These are phyloP conservation scores for Scophthalmus maximus DNA, from an alignment of 2,113 vertebrate genomes.

Conservation along the genomic window DNA sequence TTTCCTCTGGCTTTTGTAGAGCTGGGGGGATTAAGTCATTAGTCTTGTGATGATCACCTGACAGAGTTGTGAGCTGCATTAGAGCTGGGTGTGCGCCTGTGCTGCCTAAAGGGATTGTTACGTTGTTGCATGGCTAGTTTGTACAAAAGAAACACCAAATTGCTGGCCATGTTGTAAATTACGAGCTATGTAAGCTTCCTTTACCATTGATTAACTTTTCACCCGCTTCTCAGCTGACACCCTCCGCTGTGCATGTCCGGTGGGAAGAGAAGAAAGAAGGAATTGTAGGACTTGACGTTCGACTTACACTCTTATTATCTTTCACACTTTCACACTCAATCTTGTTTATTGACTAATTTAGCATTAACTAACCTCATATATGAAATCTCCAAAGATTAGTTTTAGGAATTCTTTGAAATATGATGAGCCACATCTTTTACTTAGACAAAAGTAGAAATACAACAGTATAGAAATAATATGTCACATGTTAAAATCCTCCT, in stretches of 20 bases:
- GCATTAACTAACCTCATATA: no score
- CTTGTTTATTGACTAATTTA: no score
- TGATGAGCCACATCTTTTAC: no score
- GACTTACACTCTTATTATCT: no score
- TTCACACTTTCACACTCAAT: no score
- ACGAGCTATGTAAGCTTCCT: background rate
- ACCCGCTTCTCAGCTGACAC: conserved; percentile 11
- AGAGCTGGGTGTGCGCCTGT: conserved; percentile 22
- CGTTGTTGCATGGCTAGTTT: background rate
- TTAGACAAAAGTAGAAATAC: no score
- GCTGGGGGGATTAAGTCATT: conserved; percentile 73
- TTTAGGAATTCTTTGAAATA: no score
- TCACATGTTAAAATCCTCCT: no score
- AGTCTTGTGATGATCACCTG: conserved; percentile 86
- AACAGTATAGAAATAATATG: no score
- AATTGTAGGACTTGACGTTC: background rate
- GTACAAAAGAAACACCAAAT: background rate
- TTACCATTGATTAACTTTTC: background rate
- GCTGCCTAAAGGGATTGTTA: conserved; percentile 32
- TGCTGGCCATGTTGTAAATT: background rate
- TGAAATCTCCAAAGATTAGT: no score
- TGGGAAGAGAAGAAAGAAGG: background rate
- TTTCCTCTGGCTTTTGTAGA: conserved; percentile 64
- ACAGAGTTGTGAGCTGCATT: conserved; percentile 58
- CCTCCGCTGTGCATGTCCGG: conserved; percentile 1